Conservation (phyloP, 2,797 vertebrate species). For the Gymnoscopelus microlampas region DNA sequence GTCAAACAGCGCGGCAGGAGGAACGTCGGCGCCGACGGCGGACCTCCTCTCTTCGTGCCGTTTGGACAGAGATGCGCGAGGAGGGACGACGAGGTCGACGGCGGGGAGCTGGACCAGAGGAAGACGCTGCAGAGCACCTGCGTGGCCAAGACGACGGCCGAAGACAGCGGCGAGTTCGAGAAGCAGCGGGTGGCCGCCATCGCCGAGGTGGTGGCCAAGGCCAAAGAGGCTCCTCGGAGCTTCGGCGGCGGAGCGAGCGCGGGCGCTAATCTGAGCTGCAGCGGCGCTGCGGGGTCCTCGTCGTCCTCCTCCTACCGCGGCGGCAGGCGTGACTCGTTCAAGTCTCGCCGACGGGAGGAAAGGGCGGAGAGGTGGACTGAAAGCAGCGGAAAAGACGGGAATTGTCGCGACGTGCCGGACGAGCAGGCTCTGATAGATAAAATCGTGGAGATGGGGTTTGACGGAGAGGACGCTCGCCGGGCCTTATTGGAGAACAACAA, state of each 20-base stretch:
- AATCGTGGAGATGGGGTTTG: slow-evolving; percentile 99
- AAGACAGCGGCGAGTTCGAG: slow-evolving; percentile 96
- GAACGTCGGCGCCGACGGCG: slow-evolving; percentile 95
- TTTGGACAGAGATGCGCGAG: slow-evolving; percentile 95
- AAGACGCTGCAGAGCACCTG: slow-evolving; percentile 90
- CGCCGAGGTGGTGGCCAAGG: slow-evolving; percentile 95
- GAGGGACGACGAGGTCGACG: slow-evolving; percentile 86
- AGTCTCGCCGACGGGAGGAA: slow-evolving; percentile 85
- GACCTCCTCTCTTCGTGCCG: slow-evolving; percentile 95
- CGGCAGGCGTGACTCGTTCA: slow-evolving; percentile 82
- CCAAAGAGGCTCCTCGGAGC: slow-evolving; percentile 93
- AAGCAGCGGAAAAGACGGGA: slow-evolving; percentile 81
- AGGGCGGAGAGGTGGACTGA: slow-evolving; percentile 76
- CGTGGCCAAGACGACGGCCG: slow-evolving; percentile 77
- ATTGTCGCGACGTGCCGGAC: slow-evolving; percentile 96
- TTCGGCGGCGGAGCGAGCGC: slow-evolving; percentile 94
- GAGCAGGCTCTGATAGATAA: slow-evolving; percentile 91
- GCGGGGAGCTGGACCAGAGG: slow-evolving; percentile 90
- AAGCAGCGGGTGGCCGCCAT: slow-evolving; percentile 97
- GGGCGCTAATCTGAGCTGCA: slow-evolving; percentile 88
- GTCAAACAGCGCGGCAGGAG: slow-evolving; percentile 92
- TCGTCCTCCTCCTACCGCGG: slow-evolving; percentile 78
- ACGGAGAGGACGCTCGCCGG: slow-evolving; percentile 92
- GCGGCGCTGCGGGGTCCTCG: slow-evolving; percentile 20
- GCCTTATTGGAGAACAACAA: slow-evolving; percentile 97